These are phyloP conservation scores for Nomada goodeniana DNA, from an alignment of 2,888 invertebrate genomes.

Conservation along the genomic window DNA sequence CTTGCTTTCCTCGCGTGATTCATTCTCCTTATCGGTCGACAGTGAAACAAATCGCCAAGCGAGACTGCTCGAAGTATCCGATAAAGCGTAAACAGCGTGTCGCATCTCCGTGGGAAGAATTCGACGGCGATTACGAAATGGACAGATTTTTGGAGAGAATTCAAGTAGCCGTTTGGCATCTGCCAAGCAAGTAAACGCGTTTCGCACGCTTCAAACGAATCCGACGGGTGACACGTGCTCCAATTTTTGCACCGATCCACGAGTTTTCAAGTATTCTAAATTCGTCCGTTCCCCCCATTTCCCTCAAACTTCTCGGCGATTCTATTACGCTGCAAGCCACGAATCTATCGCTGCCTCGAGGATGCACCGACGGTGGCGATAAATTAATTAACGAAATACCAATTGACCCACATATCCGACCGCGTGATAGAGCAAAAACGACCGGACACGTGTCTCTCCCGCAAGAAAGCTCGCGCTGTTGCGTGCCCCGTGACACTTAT, in stretches of 20 bases:
- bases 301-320: background rate
- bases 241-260: background rate
- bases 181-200: background rate
- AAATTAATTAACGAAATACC: conserved; percentile 32
- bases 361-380: background rate
- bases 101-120: background rate
- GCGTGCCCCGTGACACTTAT: background rate
- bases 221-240: no score
- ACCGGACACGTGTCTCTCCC: background rate
- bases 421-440: conserved; percentile 3
- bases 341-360: background rate
- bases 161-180: background rate
- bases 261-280: no score
- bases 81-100: background rate
- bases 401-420: conserved; percentile 26
- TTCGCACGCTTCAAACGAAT: no score
- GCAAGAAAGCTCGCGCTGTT: conserved; percentile 12
- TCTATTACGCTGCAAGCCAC: background rate
- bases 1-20: no score
- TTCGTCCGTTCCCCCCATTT: background rate
- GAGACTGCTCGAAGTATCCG: no score
- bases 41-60: no score
- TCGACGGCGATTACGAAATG: background rate
- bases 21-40: no score
- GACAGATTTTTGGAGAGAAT: background rate